phyloP scores from a whole-genome alignment of 2,888 invertebrate species.

The Melanotus villosus region DNA sequence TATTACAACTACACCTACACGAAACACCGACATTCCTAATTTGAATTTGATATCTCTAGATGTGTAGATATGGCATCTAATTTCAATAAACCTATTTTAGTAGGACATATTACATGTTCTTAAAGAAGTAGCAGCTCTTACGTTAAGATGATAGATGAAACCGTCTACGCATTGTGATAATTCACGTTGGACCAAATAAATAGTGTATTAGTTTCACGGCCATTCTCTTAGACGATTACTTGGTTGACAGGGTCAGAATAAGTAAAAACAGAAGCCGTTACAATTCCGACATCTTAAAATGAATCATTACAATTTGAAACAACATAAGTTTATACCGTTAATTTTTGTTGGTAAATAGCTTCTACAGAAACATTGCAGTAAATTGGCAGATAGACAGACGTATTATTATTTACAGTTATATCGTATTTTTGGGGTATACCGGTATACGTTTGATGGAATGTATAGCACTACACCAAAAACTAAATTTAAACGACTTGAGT shows the following conservation, averaged over 20 bases:
- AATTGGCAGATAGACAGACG: conserved; percentile 10
- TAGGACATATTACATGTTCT: conserved; percentile 36
- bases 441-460: background rate
- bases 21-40: conserved; percentile 28
- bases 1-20: background rate
- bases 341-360: conserved; percentile 15
- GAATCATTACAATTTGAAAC: conserved; percentile 46
- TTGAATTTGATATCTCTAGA: conserved; percentile 39
- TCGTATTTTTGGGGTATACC: no score
- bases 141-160: conserved; percentile 52
- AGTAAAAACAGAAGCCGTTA: conserved; percentile 45
- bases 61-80: conserved; percentile 29
- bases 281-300: conserved; percentile 39
- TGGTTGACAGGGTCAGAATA: conserved; percentile 25
- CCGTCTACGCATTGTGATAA: conserved; percentile 49
- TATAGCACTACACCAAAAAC: background rate
- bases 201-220: conserved; percentile 1
- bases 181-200: conserved; percentile 43
- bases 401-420: conserved; percentile 17
- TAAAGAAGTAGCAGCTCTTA: conserved; percentile 38
- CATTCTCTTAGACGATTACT: background rate
- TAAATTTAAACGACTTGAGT: background rate
- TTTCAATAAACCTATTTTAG: conserved; percentile 31
- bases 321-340: conserved; percentile 25
- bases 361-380: background rate